Evolutionary conservation across 2,888 invertebrate species (phyloP).

Genomic region (Blastobasis adustella): DNA sequence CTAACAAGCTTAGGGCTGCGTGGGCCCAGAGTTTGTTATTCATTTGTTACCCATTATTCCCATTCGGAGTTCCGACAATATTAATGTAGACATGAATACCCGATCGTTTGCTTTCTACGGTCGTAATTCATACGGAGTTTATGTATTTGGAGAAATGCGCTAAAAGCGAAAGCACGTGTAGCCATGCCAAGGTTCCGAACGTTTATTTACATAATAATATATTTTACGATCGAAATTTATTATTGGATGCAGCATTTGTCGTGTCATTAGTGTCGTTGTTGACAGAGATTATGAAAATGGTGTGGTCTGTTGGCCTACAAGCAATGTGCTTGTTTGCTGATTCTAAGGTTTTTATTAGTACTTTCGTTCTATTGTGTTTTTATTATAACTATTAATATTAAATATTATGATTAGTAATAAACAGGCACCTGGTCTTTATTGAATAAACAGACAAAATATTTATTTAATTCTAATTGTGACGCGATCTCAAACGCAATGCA

Average conservation of each 20-base stretch:
- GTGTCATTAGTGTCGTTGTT: conserved; percentile 4
- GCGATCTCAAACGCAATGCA: no score
- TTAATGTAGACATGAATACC: conserved; percentile 8
- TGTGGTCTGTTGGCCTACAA: background rate
- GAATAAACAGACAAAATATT: no score
- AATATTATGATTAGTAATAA: no score
- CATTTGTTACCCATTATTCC: conserved; percentile 16
- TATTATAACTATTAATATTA: no score
- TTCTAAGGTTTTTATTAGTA: no score
- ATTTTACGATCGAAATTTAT: conserved; percentile 1
- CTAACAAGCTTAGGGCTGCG: conserved; percentile 4
- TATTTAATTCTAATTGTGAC: no score
- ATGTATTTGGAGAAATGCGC: conserved; percentile 22
- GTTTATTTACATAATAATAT: conserved; percentile 12
- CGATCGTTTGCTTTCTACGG: conserved; percentile 11
- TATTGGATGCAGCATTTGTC: conserved; percentile 6
- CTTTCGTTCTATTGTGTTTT: no score
- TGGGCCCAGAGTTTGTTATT: conserved; percentile 14
- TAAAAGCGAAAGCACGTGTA: conserved; percentile 26
- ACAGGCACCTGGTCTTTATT: no score
- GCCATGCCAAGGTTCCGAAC: conserved; percentile 2
- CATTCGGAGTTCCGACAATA: conserved; percentile 12
- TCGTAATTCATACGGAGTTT: conserved; percentile 15
- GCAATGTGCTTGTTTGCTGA: no score
- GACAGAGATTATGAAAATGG: background rate